A percentile compares a stretch with the other conserved stretches of the same genome.
Evolutionary conservation across 2,797 vertebrate genomes (phyloP).

Genomic region (Amblyopsis hoosieri): DNA sequence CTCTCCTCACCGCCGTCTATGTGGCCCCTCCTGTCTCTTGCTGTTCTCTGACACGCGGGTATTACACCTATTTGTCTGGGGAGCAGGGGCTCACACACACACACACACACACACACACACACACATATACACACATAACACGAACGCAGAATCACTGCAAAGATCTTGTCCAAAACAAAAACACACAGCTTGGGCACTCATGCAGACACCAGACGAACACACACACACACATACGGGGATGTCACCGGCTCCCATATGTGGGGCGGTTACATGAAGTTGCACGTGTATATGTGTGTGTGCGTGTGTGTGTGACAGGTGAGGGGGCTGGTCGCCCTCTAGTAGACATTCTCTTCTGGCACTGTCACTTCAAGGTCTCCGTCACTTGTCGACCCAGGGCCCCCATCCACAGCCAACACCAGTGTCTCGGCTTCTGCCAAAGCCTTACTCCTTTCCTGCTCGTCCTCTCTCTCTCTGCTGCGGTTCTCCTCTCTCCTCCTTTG

Average conservation of each 20-base stretch:
- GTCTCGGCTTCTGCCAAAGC: slow-evolving; percentile 64
- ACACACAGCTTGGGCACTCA: slow-evolving; percentile 32
- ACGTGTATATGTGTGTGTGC: slow-evolving; percentile 38
- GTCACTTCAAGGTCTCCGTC: slow-evolving; percentile 72
- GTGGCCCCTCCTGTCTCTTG: slow-evolving; percentile 13
- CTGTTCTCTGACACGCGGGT: slow-evolving; percentile 35
- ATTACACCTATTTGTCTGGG: slow-evolving; percentile 53
- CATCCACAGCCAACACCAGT: slow-evolving; percentile 55
- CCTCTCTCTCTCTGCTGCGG: slow-evolving; percentile 31
- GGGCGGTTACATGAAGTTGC: slow-evolving; percentile 27
- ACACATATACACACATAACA: slow-evolving; percentile 18
- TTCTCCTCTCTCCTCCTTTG: slow-evolving; percentile 68
- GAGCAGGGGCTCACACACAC: slow-evolving; percentile 22
- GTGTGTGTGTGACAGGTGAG: slow-evolving; percentile 65
- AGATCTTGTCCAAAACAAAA: slow-evolving; percentile 50
- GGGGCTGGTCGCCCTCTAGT: slow-evolving; percentile 64
- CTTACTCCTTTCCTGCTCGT: slow-evolving; percentile 40
- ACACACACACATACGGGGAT: slow-evolving; percentile 17
- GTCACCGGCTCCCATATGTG: slow-evolving; percentile 30
- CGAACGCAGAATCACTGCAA: slow-evolving; percentile 32
- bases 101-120: not conserved
- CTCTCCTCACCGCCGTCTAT: slow-evolving; percentile 14
- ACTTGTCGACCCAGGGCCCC: slow-evolving; percentile 51
- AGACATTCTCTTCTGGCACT: slow-evolving; percentile 60
- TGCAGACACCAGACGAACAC: slow-evolving; percentile 15